Evolutionary conservation across 1,140 invertebrate genomes (phyloP).

Genomic region (Drosophila yakuba): DNA sequence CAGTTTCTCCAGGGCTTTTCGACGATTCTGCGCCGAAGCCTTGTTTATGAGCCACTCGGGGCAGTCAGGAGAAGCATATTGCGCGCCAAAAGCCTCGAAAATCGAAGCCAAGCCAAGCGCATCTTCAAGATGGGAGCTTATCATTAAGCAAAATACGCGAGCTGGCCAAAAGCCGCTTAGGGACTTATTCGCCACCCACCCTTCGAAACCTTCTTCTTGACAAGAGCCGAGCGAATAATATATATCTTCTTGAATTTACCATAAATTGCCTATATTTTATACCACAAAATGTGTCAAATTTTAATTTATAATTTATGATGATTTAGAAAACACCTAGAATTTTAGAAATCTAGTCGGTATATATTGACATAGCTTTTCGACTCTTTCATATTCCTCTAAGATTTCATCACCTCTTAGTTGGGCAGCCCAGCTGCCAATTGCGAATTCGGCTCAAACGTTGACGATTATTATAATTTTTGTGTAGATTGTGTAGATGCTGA

Average conservation of each 20-base stretch:
- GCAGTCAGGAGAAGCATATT: conserved; percentile 64
- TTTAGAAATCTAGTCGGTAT: too few relatives aligned
- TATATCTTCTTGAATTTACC: conserved; percentile 1
- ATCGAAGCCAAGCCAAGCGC: conserved; percentile 33
- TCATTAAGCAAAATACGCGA: conserved; percentile 46
- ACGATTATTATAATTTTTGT: conserved; percentile 70
- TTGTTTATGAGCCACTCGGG: conserved; percentile 69
- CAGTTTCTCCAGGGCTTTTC: conserved; percentile 25
- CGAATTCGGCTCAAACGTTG: conserved; percentile 30
- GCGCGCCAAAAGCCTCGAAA: conserved; percentile 66
- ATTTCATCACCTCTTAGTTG: background rate
- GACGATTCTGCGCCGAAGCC: conserved; percentile 8
- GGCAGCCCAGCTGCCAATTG: conserved; percentile 18
- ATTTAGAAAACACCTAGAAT: background rate
- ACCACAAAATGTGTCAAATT: background rate
- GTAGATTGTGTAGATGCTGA: conserved; percentile 18
- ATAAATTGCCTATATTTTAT: conserved; percentile 2
- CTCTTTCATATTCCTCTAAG: too few relatives aligned
- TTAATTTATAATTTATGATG: background rate
- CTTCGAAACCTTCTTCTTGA: background rate
- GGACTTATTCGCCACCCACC: background rate
- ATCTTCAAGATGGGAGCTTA: conserved; percentile 34
- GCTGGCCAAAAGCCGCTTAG: conserved; percentile 39
- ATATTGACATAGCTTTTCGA: too few relatives aligned
- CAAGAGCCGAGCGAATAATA: background rate